Base-by-base conservation (phyloP, 2,888 invertebrate genomes). In the Andrena bicolor region DNA sequence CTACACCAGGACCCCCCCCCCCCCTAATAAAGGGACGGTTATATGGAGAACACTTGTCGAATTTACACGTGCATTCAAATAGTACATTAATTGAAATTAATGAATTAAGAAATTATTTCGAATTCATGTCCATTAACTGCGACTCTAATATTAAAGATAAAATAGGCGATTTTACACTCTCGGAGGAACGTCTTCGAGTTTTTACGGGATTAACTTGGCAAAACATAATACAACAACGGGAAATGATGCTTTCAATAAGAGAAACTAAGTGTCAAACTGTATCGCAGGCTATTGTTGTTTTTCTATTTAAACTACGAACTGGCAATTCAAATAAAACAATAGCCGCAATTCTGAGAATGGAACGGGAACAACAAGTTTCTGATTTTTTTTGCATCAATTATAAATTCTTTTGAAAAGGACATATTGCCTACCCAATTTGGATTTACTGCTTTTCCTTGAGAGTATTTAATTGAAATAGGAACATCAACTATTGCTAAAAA, bases 91-190 rank as follows among this genome's bases (percentile, higher is more conserved):
- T 63, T 20, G 63, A 63, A 7, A 3, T 16, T 13, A 23, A 41
- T 10, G 63, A 35, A 63, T 63, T 63, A 20, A 1, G 35, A n/a
- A 7, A 35, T 0, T 63, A 63, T 63, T 63, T 63, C 28, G 35
- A 41, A 63, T 63, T 35, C 3, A 20, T 63, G 7, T 41, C 26
- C 6, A 26, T 64, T 16, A 64, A 48, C 26, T 35, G 13, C 7
- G 23, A 41, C 48, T 64, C 48, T 10, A 26, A 41, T 26, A 64
- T 64, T 48, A 48, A 64, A 64, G 64, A 64, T 48, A 64, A 64
- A 2, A n/a, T 64, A 26, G 64, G 26, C n/a, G 65, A 49, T 30
- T 65, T 65, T 26, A 30, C 49, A 32, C 7, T 32, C 32, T 32
- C 32, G 7, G 32, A 32, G 35, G 35, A 49, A 49, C 30, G 30